Evolutionary conservation across 2,888 invertebrate species (phyloP), one percentile per base, ranked within the genome.

Genomic region (Lasioglossum calceatum): DNA sequence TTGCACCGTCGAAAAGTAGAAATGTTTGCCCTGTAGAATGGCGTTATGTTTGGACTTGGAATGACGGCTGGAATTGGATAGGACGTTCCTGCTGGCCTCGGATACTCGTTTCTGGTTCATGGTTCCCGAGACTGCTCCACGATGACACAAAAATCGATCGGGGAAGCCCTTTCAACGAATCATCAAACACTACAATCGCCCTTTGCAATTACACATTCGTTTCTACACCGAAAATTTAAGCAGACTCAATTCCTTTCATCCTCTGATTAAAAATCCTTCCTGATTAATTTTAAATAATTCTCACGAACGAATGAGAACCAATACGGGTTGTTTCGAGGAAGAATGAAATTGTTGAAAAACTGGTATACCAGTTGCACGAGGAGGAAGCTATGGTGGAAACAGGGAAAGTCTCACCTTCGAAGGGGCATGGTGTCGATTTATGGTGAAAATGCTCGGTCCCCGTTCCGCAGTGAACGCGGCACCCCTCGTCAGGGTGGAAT

Each of bases 31-130:
- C 89, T 93, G 88, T 90, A 92, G 94, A 95, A 94, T 94, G 93
- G 93, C 93, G 94, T 93, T 92, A 93, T 94, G 93, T 95, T 95
- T 95, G 94, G 93, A 93, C 95, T 95, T 95, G 94, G 94, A 95
- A 94, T 95, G 95, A 94, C 95, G 93, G 93, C 90, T 92, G 91
- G 92, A 95, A 95, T 95, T 95, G 93, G 93, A 93, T 93, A 93
- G 93, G 89, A 87, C 79, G 73, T 86, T 64, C 82, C 84, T 76
- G 87, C 82, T 58, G 84, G 73, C 72, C 83, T 72, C 72, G 81
- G 89, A 88, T 88, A 82, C 86, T 84, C 82, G 64, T 77, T 82
- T 67, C 85, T 64, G 32, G 73, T 76, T 77, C 67, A 70, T 39
- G 36, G 39, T 23, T 70, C 50, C 70, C 44, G 75, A 58, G 58